Evolutionary conservation across 1,140 invertebrate species (phyloP).

Genomic region (Archivesica marissinica): DNA sequence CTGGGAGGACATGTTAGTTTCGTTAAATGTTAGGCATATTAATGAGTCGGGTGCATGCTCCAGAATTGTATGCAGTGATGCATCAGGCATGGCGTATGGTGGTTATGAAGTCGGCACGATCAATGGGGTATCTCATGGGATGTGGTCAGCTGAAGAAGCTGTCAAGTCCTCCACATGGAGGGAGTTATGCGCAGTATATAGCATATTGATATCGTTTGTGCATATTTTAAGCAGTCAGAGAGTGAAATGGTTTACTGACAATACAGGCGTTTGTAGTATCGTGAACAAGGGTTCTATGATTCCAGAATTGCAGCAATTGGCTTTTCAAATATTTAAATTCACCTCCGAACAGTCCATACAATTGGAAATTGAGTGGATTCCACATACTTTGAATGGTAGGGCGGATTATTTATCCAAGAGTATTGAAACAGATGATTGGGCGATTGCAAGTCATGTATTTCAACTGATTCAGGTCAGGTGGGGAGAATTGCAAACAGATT

Average conservation of each 20-base stretch:
- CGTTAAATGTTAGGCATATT: background rate
- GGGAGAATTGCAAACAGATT: too few relatives aligned
- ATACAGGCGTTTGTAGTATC: slow-evolving; percentile 26
- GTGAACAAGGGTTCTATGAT: slow-evolving; percentile 34
- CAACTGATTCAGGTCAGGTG: too few relatives aligned
- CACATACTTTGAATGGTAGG: too few relatives aligned
- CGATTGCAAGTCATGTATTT: too few relatives aligned
- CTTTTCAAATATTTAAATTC: slow-evolving; percentile 37
- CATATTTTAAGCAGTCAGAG: background rate
- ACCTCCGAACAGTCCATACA: background rate
- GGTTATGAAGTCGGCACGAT: background rate
- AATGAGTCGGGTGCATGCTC: slow-evolving; percentile 3
- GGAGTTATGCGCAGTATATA: slow-evolving; percentile 2
- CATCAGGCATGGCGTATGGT: slow-evolving; percentile 40
- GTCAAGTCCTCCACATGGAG: slow-evolving; percentile 32
- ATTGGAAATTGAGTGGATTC: slow-evolving; percentile 51
- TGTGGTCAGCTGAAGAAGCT: background rate
- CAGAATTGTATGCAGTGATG: slow-evolving; percentile 52
- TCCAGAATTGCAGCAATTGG: slow-evolving; percentile 39
- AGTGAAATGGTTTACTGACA: slow-evolving; percentile 31
- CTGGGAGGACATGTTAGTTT: slow-evolving; percentile 22
- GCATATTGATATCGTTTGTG: background rate
- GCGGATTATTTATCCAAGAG: too few relatives aligned
- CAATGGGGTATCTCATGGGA: background rate
- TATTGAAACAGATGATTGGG: too few relatives aligned